Conservation (phyloP, 2,797 vertebrate species). For the Phalanger gymnotis region DNA sequence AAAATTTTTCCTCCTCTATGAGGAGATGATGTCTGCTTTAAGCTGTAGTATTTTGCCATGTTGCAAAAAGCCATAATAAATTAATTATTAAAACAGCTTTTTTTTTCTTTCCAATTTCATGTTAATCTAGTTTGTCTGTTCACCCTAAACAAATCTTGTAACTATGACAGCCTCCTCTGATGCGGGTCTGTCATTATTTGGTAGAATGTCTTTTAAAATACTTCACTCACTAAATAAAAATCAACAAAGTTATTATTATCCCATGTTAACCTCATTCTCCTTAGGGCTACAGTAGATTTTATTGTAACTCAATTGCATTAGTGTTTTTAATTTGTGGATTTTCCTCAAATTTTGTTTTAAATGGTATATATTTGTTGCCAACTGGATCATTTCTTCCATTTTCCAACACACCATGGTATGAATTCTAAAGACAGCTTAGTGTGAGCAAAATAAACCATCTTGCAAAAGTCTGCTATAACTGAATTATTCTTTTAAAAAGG, state of each 20-base stretch:
- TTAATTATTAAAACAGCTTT: slow-evolving; percentile 85
- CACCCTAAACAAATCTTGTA: slow-evolving; percentile 85
- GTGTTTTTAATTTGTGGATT: slow-evolving; percentile 69
- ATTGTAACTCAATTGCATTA: slow-evolving; percentile 45
- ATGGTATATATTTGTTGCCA: slow-evolving; percentile 71
- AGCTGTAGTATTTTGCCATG: slow-evolving; percentile 92
- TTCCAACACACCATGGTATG: slow-evolving; percentile 43
- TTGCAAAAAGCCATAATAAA: slow-evolving; percentile 95
- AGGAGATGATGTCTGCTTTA: slow-evolving; percentile 92
- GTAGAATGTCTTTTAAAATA: slow-evolving; percentile 80
- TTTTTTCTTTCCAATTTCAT: slow-evolving; percentile 81
- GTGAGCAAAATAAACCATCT: slow-evolving; percentile 47
- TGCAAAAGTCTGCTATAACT: slow-evolving; percentile 14
- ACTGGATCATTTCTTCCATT: slow-evolving; percentile 71
- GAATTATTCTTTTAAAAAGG: slow-evolving; percentile 62
- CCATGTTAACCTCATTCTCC: slow-evolving; percentile 76
- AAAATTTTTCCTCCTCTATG: slow-evolving; percentile 92
- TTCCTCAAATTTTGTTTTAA: slow-evolving; percentile 51
- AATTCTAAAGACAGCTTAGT: slow-evolving; percentile 63
- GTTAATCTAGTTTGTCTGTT: slow-evolving; percentile 84
- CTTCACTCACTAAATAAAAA: slow-evolving; percentile 75
- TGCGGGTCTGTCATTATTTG: slow-evolving; percentile 85
- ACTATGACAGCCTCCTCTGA: slow-evolving; percentile 88
- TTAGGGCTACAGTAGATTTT: slow-evolving; percentile 62
- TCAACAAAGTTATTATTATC: slow-evolving; percentile 70